Conservation (phyloP, 2,888 invertebrate species). For the Amphipyra tragopoginis region DNA sequence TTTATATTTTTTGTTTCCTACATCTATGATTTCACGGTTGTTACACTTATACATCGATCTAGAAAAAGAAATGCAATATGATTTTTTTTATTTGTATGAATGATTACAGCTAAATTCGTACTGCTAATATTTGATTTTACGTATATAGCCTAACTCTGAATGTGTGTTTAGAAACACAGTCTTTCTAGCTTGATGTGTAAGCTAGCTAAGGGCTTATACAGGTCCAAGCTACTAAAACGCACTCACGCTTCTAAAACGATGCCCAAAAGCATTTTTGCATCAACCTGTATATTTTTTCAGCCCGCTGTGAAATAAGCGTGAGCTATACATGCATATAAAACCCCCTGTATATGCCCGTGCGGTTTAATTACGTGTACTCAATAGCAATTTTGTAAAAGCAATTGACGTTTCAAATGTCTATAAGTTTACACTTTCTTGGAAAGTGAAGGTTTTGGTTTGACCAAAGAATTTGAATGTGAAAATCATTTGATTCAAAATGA, state of each 20-base stretch:
- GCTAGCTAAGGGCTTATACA: conserved; percentile 42
- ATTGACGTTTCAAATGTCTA: conserved; percentile 9
- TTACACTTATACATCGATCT: conserved; percentile 68
- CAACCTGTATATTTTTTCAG: conserved; percentile 20
- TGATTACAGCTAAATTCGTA: conserved; percentile 57
- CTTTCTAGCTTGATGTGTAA: conserved; percentile 14
- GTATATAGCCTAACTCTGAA: conserved; percentile 52
- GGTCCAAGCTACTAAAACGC: conserved; percentile 8
- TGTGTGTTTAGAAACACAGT: conserved; percentile 40
- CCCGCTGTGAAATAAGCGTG: conserved; percentile 19
- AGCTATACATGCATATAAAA: conserved; percentile 23
- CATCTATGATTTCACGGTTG: conserved; percentile 59
- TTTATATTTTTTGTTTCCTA: conserved; percentile 64
- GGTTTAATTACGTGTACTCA: conserved; percentile 40
- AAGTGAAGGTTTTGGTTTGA: conserved; percentile 15
- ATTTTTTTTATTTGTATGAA: conserved; percentile 42
- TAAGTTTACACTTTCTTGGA: conserved; percentile 17
- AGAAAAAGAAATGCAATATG: conserved; percentile 51
- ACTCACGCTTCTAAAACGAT: conserved; percentile 13
- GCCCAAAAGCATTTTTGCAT: conserved; percentile 17
- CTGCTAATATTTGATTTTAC: conserved; percentile 52
- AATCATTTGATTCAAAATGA: too few species aligned
- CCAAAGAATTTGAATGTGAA: conserved; percentile 4
- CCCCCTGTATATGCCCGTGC: conserved; percentile 41
- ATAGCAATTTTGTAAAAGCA: conserved; percentile 46